Conservation (phyloP, 2,113 vertebrate species). For the Python bivittatus region DNA sequence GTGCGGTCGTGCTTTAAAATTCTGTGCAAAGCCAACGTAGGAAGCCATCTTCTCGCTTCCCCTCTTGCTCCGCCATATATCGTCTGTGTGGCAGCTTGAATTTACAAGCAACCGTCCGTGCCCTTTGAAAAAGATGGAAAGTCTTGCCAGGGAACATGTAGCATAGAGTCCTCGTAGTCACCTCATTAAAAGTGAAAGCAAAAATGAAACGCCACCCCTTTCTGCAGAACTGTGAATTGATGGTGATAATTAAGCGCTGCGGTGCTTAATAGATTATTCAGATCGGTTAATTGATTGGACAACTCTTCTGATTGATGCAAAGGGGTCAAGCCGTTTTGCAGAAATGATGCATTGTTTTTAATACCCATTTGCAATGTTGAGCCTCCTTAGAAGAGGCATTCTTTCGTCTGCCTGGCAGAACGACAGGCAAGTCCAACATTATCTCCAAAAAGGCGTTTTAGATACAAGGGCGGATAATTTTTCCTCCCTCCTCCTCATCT, state of each 20-base stretch:
- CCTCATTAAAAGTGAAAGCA: not conserved
- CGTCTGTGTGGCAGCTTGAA: not conserved
- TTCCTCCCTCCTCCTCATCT: not conserved
- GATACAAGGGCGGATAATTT: not conserved
- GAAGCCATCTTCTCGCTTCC: not conserved
- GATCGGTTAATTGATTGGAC: not conserved
- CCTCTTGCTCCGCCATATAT: accelerated
- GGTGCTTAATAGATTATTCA: not conserved
- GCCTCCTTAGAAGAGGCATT: not conserved
- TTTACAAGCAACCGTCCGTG: not conserved
- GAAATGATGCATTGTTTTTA: not conserved
- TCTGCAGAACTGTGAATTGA: not conserved
- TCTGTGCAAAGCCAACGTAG: no score
- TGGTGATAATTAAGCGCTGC: not conserved
- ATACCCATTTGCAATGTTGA: not conserved
- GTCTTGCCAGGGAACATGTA: not conserved
- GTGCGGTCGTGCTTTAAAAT: no score
- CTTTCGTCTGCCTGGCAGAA: not conserved
- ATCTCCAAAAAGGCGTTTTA: not conserved
- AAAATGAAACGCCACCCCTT: not conserved
- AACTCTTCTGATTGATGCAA: not conserved
- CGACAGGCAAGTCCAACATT: not conserved
- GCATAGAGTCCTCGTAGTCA: not conserved
- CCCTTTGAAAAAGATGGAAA: not conserved
- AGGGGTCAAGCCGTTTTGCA: not conserved